Conservation (phyloP, 2,797 vertebrate genomes). For the Perodicticus potto region DNA sequence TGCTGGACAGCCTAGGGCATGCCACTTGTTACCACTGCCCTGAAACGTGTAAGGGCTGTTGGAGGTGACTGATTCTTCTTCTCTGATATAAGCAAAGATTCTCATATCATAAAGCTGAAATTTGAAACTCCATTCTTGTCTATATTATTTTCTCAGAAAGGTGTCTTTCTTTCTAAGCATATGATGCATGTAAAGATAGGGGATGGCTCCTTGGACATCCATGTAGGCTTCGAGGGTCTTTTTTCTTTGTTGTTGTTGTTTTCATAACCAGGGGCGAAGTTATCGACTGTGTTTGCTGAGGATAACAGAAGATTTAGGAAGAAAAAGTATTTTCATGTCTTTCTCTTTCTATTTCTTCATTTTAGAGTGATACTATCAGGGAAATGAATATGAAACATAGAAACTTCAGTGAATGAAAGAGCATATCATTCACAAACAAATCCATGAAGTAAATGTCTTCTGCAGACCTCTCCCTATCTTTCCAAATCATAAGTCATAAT, state of each 20-base stretch:
- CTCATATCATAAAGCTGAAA: background rate
- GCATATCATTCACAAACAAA: background rate
- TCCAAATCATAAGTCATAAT: constrained; percentile 25
- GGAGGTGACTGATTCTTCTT: background rate
- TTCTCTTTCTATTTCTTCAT: background rate
- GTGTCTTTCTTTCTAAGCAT: constrained; percentile 1
- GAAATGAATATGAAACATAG: background rate
- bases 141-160: background rate
- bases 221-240: background rate
- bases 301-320: background rate
- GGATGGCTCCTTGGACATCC: background rate
- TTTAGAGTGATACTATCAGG: background rate
- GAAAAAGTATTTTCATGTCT: background rate
- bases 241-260: background rate
- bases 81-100: background rate
- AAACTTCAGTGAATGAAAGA: background rate
- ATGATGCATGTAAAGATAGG: background rate
- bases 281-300: background rate
- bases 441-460: background rate
- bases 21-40: background rate
- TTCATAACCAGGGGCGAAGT: background rate
- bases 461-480: background rate
- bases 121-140: background rate
- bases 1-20: background rate
- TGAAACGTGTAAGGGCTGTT: background rate